phyloP scores from a whole-genome alignment of 2,113 vertebrate genomes.

The Arenaria interpres region DNA sequence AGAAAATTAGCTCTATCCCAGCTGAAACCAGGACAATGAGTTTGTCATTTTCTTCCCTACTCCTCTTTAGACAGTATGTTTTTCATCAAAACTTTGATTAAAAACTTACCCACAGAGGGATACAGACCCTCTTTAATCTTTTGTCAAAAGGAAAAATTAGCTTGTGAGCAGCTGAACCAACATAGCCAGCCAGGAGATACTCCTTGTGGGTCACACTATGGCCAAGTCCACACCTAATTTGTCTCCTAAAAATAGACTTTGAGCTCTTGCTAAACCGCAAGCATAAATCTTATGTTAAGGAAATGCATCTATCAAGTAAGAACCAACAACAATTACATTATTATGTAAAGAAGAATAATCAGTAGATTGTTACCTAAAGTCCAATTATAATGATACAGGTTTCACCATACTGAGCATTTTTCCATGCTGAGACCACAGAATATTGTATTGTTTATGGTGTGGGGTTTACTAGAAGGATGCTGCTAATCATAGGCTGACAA shows the following conservation, averaged over 20 bases:
- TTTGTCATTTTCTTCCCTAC: background rate
- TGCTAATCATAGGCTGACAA: background rate
- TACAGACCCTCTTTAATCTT: background rate
- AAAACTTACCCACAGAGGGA: background rate
- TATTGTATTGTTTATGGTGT: background rate
- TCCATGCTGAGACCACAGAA: background rate
- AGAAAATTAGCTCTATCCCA: background rate
- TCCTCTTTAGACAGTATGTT: background rate
- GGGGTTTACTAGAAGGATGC: background rate
- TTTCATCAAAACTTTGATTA: background rate
- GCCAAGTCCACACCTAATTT: background rate
- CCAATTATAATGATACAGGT: background rate
- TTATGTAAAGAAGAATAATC: background rate
- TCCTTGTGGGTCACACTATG: background rate
- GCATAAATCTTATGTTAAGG: conserved; percentile 2
- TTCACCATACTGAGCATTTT: conserved; percentile 8
- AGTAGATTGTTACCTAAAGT: background rate
- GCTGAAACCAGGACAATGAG: background rate
- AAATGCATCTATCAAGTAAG: background rate
- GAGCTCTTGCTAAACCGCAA: conserved; percentile 13
- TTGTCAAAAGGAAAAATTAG: background rate
- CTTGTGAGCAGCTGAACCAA: background rate
- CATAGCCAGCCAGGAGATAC: background rate
- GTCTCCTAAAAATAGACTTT: background rate
- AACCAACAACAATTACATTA: background rate